Evolutionary conservation across 2,113 vertebrate genomes (phyloP).

Genomic region (Thomomys bottae): DNA sequence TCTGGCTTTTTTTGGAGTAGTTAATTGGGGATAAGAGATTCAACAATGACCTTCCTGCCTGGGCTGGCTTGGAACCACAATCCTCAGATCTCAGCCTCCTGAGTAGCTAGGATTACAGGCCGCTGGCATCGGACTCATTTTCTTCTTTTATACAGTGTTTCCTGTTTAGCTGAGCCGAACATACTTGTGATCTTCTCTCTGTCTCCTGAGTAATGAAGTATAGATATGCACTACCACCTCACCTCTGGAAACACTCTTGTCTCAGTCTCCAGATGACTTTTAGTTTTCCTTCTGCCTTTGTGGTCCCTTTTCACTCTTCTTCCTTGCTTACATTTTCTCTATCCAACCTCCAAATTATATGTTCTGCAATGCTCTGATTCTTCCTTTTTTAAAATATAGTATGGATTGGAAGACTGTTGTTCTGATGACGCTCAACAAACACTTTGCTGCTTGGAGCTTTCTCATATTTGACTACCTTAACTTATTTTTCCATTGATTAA

Average conservation of each 20-base stretch:
- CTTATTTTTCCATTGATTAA: not conserved
- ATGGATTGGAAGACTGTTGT: not conserved
- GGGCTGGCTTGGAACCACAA: no score
- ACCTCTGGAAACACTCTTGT: not conserved
- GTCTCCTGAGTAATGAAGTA: no score
- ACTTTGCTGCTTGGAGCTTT: not conserved
- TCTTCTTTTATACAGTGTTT: no score
- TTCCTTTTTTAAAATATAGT: constrained; percentile 15
- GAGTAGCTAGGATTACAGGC: no score
- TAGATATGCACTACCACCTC: no score
- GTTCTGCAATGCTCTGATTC: not conserved
- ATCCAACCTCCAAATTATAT: not conserved
- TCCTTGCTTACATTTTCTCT: not conserved
- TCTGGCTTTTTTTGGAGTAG: no score
- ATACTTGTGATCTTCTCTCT: no score
- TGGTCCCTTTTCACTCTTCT: not conserved
- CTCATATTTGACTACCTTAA: not conserved
- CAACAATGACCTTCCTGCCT: no score
- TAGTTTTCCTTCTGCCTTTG: not conserved
- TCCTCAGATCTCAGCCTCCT: no score
- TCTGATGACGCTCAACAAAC: not conserved
- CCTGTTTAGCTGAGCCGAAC: no score
- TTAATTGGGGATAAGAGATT: no score
- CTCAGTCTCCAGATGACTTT: not conserved
- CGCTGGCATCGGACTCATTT: no score